Evolutionary conservation across 2,797 vertebrate species (phyloP).

Genomic region (Tenualosa thibaudeaui): DNA sequence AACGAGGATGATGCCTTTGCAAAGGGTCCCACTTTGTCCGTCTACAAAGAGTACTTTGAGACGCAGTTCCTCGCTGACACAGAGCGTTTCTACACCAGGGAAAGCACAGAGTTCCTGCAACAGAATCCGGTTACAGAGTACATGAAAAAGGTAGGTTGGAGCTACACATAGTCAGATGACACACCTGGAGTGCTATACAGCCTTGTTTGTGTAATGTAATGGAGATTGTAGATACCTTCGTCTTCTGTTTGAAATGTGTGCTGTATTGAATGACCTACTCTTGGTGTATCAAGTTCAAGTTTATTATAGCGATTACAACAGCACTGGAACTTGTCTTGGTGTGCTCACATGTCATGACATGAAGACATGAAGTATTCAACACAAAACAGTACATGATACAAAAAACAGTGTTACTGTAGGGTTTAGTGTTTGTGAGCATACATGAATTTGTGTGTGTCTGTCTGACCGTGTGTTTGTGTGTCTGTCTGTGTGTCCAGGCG

Average conservation of each 20-base stretch:
- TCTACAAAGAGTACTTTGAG: slow-evolving; percentile 99
- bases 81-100: slow-evolving; percentile 96
- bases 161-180: neutral
- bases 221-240: neutral
- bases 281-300: too few species aligned
- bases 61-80: slow-evolving; percentile 98
- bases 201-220: neutral
- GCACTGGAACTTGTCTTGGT: neutral
- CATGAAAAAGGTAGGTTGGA: slow-evolving; percentile 94
- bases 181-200: neutral
- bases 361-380: too few species aligned
- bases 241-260: neutral
- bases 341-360: neutral
- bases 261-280: too few species aligned
- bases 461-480: slow-evolving; percentile 7
- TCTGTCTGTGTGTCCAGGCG: slow-evolving; percentile 72
- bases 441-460: neutral
- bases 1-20: slow-evolving; percentile 98
- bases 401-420: neutral
- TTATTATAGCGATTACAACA: too few species aligned
- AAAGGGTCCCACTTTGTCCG: slow-evolving; percentile 96
- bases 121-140: slow-evolving; percentile 99
- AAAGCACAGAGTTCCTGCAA: slow-evolving; percentile 98
- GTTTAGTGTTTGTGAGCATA: neutral
- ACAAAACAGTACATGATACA: too few species aligned